Conservation (phyloP, 2,113 vertebrate species). For the Zosterops japonicus region DNA sequence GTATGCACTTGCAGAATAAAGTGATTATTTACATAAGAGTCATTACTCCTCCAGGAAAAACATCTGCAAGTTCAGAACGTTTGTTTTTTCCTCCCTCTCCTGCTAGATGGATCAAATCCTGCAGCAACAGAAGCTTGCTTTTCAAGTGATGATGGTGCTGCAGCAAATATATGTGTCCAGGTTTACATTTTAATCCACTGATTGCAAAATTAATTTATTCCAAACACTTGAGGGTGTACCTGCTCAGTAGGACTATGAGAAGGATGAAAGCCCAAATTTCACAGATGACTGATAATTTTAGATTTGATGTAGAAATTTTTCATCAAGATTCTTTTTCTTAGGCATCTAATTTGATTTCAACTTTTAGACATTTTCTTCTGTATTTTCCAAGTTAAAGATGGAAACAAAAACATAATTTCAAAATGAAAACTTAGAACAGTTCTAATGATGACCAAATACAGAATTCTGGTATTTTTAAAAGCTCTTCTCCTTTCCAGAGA, state of each 20-base stretch:
- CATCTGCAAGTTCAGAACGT: background rate
- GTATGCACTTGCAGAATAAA: background rate
- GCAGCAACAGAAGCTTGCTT: background rate
- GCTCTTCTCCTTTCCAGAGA: background rate
- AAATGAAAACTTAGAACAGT: background rate
- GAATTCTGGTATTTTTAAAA: background rate
- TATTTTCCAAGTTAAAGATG: background rate
- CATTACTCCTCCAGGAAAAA: background rate
- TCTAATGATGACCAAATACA: background rate
- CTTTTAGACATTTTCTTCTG: background rate
- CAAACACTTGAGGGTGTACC: background rate
- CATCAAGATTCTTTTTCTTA: background rate
- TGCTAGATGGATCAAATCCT: background rate
- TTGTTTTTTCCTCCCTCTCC: background rate
- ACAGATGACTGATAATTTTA: background rate
- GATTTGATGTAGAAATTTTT: background rate
- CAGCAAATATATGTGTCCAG: background rate
- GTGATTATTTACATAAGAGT: constrained; percentile 14
- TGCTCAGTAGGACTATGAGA: background rate
- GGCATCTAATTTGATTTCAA: background rate
- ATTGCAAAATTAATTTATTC: background rate
- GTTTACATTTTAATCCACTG: background rate
- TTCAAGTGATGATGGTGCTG: background rate
- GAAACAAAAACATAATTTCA: background rate
- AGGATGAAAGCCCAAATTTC: background rate